A percentile compares a stretch with the other conserved stretches of the same genome.
Conservation (phyloP, 2,888 invertebrate species). For the Mellilla xanthometata region DNA sequence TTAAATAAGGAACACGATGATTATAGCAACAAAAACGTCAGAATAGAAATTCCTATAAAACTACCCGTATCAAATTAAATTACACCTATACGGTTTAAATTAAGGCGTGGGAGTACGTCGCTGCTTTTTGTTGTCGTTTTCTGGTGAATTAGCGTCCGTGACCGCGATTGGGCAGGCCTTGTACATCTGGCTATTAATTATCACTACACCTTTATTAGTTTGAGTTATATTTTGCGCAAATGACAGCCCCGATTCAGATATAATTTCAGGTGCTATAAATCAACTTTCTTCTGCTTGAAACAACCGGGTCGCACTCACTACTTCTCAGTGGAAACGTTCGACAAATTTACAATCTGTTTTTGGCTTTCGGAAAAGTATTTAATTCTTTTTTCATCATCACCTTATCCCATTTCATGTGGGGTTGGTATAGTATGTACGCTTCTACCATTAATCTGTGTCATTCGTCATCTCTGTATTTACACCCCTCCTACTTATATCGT, state of each 20-base stretch:
- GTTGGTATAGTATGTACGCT: too few species aligned
- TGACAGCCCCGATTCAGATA: slow-evolving; percentile 1
- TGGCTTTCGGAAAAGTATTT: too few species aligned
- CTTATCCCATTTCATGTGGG: too few species aligned
- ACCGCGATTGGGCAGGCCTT: slow-evolving; percentile 39
- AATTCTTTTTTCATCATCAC: too few species aligned
- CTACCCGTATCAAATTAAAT: slow-evolving; percentile 65
- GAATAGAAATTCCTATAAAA: slow-evolving; percentile 48
- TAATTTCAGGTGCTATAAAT: slow-evolving; percentile 6
- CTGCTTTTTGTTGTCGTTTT: slow-evolving; percentile 43
- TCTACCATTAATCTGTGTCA: too few species aligned
- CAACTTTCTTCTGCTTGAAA: slow-evolving; percentile 13
- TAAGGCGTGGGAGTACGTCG: slow-evolving; percentile 58
- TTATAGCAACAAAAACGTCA: slow-evolving; percentile 41
- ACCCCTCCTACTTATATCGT: too few species aligned
- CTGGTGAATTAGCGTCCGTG: slow-evolving; percentile 43
- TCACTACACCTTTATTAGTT: slow-evolving; percentile 16
- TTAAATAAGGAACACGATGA: slow-evolving; percentile 22
- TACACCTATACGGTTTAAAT: slow-evolving; percentile 61
- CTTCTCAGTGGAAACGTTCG: too few species aligned
- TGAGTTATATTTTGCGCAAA: slow-evolving; percentile 5
- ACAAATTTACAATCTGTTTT: too few species aligned
- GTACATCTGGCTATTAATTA: slow-evolving; percentile 25
- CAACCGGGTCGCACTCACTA: too few species aligned
- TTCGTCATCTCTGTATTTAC: too few species aligned